phyloP scores from a whole-genome alignment of 2,113 vertebrate species.

The Silurus meridionalis region DNA sequence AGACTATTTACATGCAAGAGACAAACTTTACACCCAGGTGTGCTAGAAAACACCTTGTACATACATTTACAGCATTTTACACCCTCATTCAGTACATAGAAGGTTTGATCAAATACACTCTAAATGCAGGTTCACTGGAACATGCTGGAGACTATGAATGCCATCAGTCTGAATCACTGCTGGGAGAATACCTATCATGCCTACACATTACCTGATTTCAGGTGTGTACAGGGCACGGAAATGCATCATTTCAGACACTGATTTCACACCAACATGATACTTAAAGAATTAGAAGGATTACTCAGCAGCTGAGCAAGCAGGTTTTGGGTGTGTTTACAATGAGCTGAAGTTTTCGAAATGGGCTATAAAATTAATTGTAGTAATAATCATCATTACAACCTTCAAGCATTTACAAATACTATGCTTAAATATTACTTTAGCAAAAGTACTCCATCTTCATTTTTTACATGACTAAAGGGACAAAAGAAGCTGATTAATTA shows the following conservation, averaged over 20 bases:
- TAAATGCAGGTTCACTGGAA: no score
- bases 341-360: neutral
- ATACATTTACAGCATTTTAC: neutral
- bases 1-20: neutral
- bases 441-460: no score
- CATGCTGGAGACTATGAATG: no score
- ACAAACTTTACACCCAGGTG: neutral
- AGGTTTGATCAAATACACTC: no score
- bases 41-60: neutral
- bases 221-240: neutral
- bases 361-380: neutral
- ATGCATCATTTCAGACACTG: neutral
- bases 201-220: neutral
- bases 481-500: no score
- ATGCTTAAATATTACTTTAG: no score
- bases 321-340: neutral
- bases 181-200: neutral
- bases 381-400: neutral
- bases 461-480: no score
- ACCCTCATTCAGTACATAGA: no score
- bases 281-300: neutral
- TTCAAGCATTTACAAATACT: neutral
- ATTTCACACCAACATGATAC: neutral
- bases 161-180: no score
- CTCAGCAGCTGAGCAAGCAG: neutral